These are phyloP conservation scores for Otolemur crassicaudatus DNA, from an alignment of 2,797 vertebrate genomes.

Conservation along the genomic window DNA sequence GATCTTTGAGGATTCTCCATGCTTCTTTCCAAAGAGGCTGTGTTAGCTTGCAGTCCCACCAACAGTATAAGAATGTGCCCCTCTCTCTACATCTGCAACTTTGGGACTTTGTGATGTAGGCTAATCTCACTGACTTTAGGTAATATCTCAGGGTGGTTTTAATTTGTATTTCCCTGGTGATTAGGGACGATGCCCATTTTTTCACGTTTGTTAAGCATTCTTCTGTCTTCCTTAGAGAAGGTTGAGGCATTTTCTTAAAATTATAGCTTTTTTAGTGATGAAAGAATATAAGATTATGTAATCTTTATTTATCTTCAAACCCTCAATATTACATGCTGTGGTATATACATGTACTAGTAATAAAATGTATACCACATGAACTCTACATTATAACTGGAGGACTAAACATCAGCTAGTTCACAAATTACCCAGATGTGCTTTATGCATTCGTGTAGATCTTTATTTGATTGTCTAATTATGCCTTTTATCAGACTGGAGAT, in stretches of 20 bases:
- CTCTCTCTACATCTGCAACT: too few species aligned
- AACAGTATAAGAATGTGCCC: too few species aligned
- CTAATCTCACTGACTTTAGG: too few species aligned
- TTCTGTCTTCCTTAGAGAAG: too few species aligned
- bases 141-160: too few species aligned
- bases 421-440: conserved; percentile 51
- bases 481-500: conserved; percentile 57
- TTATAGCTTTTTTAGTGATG: conserved; percentile 7
- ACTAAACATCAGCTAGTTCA: conserved; percentile 41
- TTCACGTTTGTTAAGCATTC: too few species aligned
- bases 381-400: conserved; percentile 5
- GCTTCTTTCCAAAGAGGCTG: too few species aligned
- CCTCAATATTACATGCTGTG: not conserved
- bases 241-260: conserved; percentile 25
- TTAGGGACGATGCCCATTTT: too few species aligned
- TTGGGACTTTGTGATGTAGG: too few species aligned
- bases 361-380: conserved; percentile 3
- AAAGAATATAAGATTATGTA: not conserved
- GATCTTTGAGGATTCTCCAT: too few species aligned
- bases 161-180: too few species aligned
- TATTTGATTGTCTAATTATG: conserved; percentile 58
- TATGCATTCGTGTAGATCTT: not conserved
- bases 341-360: not conserved
- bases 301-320: conserved; percentile 43
- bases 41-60: too few species aligned